A percentile compares a stretch with the other conserved stretches of the same genome.
These are phyloP conservation scores for Bambusicola thoracicus DNA, from an alignment of 2,113 vertebrate genomes.

Conservation along the genomic window DNA sequence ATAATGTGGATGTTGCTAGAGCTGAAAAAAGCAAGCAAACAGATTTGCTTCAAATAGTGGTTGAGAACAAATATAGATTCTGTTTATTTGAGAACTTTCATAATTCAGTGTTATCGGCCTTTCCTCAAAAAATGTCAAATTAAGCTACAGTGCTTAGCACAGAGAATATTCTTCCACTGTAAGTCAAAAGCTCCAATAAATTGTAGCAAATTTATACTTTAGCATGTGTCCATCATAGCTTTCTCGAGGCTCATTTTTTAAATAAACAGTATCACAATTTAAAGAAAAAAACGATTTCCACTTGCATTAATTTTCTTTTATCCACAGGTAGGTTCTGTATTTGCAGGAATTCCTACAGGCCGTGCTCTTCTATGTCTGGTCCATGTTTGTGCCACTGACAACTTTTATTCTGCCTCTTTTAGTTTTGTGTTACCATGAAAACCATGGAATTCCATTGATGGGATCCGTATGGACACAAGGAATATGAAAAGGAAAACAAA, in stretches of 20 bases:
- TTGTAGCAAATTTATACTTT: background rate
- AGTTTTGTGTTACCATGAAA: background rate
- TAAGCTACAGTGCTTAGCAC: background rate
- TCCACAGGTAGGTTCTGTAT: background rate
- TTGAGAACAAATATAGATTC: background rate
- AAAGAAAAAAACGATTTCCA: background rate
- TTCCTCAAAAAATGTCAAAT: background rate
- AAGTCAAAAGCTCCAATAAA: background rate
- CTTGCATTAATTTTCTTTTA: background rate
- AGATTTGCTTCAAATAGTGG: background rate
- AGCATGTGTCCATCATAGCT: background rate
- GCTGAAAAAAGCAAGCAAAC: background rate
- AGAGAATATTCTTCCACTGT: background rate
- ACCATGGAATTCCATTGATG: background rate
- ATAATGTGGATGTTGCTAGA: background rate
- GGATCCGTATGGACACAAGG: background rate
- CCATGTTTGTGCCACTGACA: background rate
- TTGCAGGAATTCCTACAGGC: background rate
- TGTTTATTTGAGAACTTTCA: background rate
- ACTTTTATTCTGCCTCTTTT: background rate
- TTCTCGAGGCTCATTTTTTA: background rate
- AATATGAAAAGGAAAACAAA: background rate
- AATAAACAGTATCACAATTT: background rate
- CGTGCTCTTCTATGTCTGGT: background rate
- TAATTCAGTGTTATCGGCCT: rapidly evolving